Conservation (phyloP, 2,888 invertebrate species). For the Tortricodes alternella region DNA sequence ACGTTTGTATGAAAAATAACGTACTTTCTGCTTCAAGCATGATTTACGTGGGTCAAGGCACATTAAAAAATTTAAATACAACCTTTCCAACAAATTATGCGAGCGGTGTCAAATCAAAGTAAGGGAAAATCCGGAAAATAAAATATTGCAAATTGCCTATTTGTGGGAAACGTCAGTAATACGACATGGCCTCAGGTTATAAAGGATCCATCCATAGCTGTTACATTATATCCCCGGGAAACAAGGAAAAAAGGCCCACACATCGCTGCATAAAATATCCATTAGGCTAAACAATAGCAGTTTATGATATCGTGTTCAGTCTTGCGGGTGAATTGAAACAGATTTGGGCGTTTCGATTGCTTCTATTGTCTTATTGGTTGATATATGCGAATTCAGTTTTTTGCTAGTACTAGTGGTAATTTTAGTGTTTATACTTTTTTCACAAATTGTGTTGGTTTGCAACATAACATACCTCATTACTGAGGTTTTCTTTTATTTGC, state of each 20-base stretch:
- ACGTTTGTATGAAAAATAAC: constrained; percentile 12
- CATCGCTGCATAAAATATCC: constrained; percentile 49
- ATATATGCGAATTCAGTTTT: background rate
- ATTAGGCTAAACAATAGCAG: constrained; percentile 40
- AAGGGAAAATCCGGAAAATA: no score
- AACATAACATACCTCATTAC: no score
- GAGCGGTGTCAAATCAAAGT: background rate
- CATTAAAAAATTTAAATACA: background rate
- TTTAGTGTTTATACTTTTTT: no score
- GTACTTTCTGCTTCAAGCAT: background rate
- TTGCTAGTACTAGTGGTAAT: background rate
- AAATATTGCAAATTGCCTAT: background rate
- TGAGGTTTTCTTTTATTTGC: no score
- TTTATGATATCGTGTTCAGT: constrained; percentile 37
- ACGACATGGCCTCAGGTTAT: constrained; percentile 36
- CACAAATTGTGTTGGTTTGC: no score
- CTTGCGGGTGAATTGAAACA: constrained; percentile 33
- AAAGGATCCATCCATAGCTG: constrained; percentile 37
- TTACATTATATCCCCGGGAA: constrained; percentile 42
- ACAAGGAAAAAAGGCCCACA: constrained; percentile 40
- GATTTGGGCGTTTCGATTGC: constrained; percentile 30
- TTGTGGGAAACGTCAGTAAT: background rate
- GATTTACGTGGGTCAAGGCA: constrained; percentile 2
- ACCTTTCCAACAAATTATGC: background rate
- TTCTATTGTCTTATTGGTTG: constrained; percentile 1